A percentile compares a stretch with the other conserved stretches of the same genome.
Evolutionary conservation across 1,140 invertebrate species (phyloP).

Genomic region (Rhyzopertha dominica): DNA sequence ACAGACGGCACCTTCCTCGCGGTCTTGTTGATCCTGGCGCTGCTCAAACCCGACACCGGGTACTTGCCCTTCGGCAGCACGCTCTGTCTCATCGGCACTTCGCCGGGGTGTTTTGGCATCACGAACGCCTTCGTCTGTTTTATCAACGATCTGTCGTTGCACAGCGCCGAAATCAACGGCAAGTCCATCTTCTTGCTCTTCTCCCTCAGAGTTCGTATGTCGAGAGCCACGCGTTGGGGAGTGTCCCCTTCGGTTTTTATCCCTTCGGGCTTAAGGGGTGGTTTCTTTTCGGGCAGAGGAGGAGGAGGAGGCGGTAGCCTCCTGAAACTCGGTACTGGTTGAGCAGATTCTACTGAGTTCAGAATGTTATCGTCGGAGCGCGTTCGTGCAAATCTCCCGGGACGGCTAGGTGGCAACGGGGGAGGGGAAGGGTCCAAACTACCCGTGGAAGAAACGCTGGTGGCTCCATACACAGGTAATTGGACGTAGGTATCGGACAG

Average conservation of each 20-base stretch:
- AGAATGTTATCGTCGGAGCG: conserved; percentile 75
- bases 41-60: conserved; percentile 58
- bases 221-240: conserved; percentile 53
- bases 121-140: conserved; percentile 82
- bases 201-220: conserved; percentile 75
- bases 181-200: conserved; percentile 83
- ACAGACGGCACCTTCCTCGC: conserved; percentile 51
- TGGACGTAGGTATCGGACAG: conserved; percentile 65
- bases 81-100: conserved; percentile 24
- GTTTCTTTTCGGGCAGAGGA: conserved; percentile 41
- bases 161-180: conserved; percentile 82
- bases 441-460: conserved; percentile 50
- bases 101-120: conserved; percentile 58
- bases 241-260: conserved; percentile 17
- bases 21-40: conserved; percentile 54
- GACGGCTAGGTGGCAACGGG: conserved; percentile 50
- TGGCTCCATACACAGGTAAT: conserved; percentile 56
- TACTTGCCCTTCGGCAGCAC: conserved; percentile 50
- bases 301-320: conserved; percentile 69
- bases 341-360: conserved; percentile 51
- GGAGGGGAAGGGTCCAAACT: conserved; percentile 55
- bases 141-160: conserved; percentile 78
- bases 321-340: conserved; percentile 56
- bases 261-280: conserved; percentile 15
- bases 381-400: conserved; percentile 58